Conservation (phyloP, 2,888 invertebrate genomes). For the Perizoma flavofasciatum region DNA sequence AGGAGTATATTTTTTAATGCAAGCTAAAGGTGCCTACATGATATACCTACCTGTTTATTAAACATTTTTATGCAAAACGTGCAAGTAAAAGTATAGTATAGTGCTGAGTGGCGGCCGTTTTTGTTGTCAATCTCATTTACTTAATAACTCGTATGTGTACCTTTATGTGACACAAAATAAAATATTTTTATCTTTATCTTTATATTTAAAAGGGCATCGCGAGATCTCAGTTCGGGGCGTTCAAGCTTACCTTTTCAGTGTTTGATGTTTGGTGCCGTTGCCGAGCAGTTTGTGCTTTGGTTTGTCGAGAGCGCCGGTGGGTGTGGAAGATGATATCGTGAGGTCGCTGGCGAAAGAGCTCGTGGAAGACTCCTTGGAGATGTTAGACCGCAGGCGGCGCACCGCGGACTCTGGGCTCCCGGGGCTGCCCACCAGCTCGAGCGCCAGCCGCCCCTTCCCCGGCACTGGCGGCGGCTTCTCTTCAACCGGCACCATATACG, state of each 20-base stretch:
- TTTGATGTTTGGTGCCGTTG: conserved; percentile 88
- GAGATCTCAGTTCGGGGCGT: too few relatives aligned
- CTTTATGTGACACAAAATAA: too few relatives aligned
- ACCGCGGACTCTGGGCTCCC: conserved; percentile 68
- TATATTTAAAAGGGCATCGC: too few relatives aligned
- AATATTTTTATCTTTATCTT: too few relatives aligned
- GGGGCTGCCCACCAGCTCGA: conserved; percentile 72
- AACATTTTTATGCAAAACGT: too few relatives aligned
- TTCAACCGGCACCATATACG: conserved; percentile 91
- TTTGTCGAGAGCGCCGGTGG: conserved; percentile 85
- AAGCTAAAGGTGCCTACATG: too few relatives aligned
- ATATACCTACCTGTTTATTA: too few relatives aligned
- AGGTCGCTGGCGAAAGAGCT: conserved; percentile 88
- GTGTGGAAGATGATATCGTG: conserved; percentile 86
- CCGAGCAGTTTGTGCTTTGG: conserved; percentile 87
- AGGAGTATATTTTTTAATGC: too few relatives aligned
- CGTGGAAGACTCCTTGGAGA: conserved; percentile 87
- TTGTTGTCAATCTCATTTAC: too few relatives aligned
- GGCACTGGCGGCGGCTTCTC: conserved; percentile 88
- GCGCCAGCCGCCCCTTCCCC: conserved; percentile 78
- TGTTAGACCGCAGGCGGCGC: conserved; percentile 63
- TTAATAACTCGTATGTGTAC: too few relatives aligned
- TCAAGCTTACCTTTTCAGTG: conserved; percentile 86
- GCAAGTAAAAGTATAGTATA: too few relatives aligned
- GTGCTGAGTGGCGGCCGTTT: too few relatives aligned